phyloP scores from a whole-genome alignment of 2,888 invertebrate species.

The Platycheirus albimanus region DNA sequence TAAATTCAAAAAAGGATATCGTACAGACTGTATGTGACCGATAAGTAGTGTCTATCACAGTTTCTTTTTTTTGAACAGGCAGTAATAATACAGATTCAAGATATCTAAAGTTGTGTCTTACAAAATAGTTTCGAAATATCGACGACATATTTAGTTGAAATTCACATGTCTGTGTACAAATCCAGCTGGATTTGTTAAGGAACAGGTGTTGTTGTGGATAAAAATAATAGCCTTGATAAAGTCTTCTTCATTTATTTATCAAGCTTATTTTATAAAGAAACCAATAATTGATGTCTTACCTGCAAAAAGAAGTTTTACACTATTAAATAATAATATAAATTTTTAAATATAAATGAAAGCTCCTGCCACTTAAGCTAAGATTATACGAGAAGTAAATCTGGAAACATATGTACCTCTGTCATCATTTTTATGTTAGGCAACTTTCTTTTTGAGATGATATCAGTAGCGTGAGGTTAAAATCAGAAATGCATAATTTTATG shows the following conservation, averaged over 20 bases:
- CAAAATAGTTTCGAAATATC: not conserved
- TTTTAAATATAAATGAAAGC: too few species aligned
- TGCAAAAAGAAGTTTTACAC: too few species aligned
- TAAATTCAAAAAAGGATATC: not conserved
- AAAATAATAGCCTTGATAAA: constrained; percentile 4
- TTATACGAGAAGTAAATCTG: too few species aligned
- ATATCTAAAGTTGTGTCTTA: not conserved
- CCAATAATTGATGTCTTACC: too few species aligned
- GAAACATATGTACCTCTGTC: too few species aligned
- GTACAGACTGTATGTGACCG: not conserved
- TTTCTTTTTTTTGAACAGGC: not conserved
- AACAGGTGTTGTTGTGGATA: not conserved
- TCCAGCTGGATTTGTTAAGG: constrained; percentile 1
- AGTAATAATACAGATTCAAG: not conserved
- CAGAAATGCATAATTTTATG: too few species aligned
- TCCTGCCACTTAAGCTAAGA: too few species aligned
- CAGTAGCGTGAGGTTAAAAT: too few species aligned
- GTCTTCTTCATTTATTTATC: not conserved
- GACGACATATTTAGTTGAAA: not conserved
- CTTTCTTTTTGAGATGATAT: too few species aligned
- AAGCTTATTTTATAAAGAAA: too few species aligned
- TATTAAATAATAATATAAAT: too few species aligned
- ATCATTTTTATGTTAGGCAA: too few species aligned
- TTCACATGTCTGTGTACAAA: not conserved
- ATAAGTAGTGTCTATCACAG: not conserved